Conservation (phyloP, 2,888 invertebrate genomes). For the Arctia plantaginis region DNA sequence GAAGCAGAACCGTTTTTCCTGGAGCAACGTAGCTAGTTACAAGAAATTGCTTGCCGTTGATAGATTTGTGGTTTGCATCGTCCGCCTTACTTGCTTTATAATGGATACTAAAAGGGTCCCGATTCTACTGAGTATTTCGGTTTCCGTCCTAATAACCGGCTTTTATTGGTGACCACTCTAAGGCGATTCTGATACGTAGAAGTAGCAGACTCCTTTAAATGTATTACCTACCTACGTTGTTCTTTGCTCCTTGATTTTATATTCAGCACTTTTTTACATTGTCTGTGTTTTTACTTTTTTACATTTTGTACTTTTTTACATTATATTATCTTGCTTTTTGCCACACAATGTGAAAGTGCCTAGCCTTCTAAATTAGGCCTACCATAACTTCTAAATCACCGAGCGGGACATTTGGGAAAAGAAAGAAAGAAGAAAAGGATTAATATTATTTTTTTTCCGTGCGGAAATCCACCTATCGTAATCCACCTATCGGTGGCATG, state of each 20-base stretch:
- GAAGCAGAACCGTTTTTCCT: neutral
- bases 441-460: too few relatives aligned
- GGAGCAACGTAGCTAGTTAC: neutral
- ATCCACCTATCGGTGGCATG: too few relatives aligned
- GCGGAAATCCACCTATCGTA: too few relatives aligned
- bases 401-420: too few relatives aligned
- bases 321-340: neutral
- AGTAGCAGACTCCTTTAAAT: neutral
- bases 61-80: constrained; percentile 5
- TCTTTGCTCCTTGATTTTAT: neutral
- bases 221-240: too few relatives aligned
- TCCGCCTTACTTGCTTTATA: neutral
- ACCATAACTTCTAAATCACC: neutral
- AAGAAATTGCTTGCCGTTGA: constrained; percentile 1
- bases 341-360: neutral
- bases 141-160: neutral
- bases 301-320: too few relatives aligned
- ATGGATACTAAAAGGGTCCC: constrained; percentile 1
- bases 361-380: neutral
- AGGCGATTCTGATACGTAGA: neutral
- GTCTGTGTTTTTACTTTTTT: too few relatives aligned
- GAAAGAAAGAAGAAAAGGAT: too few relatives aligned
- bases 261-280: neutral
- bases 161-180: neutral
- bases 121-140: neutral